Evolutionary conservation across 53 echinoderm and acorn worm genomes (phyloP).

Genomic region (Holothuria scabra): DNA sequence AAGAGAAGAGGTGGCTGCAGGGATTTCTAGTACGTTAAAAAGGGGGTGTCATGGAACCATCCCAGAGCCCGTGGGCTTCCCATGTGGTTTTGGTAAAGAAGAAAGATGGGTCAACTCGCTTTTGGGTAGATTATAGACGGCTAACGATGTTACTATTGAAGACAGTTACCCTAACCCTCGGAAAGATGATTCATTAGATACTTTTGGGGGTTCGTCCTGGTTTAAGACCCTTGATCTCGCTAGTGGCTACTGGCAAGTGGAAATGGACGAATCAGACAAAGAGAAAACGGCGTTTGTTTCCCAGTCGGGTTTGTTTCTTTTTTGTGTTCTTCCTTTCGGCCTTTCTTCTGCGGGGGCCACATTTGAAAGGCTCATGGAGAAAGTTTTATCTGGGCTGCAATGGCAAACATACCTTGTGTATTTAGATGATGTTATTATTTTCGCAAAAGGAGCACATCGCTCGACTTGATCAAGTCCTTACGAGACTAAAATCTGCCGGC

Average conservation of each 20-base stretch:
- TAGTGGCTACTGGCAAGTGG: constrained; percentile 48
- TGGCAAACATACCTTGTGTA: constrained; percentile 17
- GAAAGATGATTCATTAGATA: constrained; percentile 35
- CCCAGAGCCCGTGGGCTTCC: constrained; percentile 11
- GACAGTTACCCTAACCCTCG: constrained; percentile 21
- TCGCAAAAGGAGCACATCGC: constrained; percentile 9
- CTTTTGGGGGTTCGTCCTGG: constrained; percentile 21
- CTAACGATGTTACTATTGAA: background rate
- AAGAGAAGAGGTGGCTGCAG: background rate
- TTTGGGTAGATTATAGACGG: constrained; percentile 15
- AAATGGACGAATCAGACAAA: constrained; percentile 1
- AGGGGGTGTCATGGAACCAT: constrained; percentile 11
- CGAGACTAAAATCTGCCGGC: background rate
- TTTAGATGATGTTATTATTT: constrained; percentile 29
- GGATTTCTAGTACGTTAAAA: background rate
- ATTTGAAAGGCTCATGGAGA: constrained; percentile 31
- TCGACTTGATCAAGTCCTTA: background rate
- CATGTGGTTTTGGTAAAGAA: background rate
- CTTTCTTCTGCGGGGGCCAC: constrained; percentile 23
- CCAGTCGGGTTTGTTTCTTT: constrained; percentile 28
- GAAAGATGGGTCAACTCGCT: background rate
- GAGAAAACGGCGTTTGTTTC: constrained; percentile 47
- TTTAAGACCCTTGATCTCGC: constrained; percentile 26
- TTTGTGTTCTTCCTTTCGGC: constrained; percentile 33
- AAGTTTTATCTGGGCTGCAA: background rate